phyloP scores from a whole-genome alignment of 1,140 invertebrate species.

The Drosophila parvula region DNA sequence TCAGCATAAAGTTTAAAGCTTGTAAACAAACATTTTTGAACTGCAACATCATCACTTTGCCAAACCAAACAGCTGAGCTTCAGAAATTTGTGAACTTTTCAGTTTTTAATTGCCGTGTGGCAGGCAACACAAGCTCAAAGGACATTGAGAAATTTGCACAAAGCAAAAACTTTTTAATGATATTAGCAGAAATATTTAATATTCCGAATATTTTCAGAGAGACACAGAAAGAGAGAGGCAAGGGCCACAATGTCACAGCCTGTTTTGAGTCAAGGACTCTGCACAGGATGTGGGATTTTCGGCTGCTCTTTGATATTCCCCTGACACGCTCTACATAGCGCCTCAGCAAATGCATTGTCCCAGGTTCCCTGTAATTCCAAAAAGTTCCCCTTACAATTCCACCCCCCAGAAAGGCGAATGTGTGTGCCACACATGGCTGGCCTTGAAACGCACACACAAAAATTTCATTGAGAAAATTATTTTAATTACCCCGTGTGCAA shows the following conservation, averaged over 20 bases:
- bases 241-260: slow-evolving; percentile 42
- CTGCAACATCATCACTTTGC: not conserved
- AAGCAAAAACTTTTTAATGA: slow-evolving; percentile 76
- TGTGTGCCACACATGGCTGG: slow-evolving; percentile 73
- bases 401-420: slow-evolving; percentile 50
- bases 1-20: slow-evolving; percentile 9
- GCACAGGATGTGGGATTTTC: slow-evolving; percentile 60
- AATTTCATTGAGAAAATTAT: slow-evolving; percentile 74
- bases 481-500: slow-evolving; percentile 71
- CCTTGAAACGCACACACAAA: slow-evolving; percentile 67
- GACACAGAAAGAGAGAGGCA: not conserved
- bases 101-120: slow-evolving; percentile 65
- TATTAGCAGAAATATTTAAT: slow-evolving; percentile 69
- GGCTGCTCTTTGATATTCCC: slow-evolving; percentile 52
- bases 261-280: slow-evolving; percentile 59
- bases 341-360: slow-evolving; percentile 35
- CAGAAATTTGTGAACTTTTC: slow-evolving; percentile 58
- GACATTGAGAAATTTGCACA: slow-evolving; percentile 54
- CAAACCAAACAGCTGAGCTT: slow-evolving; percentile 18
- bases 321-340: slow-evolving; percentile 59
- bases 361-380: slow-evolving; percentile 10
- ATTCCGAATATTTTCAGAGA: slow-evolving; percentile 44
- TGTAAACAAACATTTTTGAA: not conserved
- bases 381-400: slow-evolving; percentile 35
- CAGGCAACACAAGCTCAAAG: slow-evolving; percentile 41